These are phyloP conservation scores for Poeciliopsis paucimaculata DNA, from an alignment of 2,797 vertebrate genomes.

Conservation along the genomic window DNA sequence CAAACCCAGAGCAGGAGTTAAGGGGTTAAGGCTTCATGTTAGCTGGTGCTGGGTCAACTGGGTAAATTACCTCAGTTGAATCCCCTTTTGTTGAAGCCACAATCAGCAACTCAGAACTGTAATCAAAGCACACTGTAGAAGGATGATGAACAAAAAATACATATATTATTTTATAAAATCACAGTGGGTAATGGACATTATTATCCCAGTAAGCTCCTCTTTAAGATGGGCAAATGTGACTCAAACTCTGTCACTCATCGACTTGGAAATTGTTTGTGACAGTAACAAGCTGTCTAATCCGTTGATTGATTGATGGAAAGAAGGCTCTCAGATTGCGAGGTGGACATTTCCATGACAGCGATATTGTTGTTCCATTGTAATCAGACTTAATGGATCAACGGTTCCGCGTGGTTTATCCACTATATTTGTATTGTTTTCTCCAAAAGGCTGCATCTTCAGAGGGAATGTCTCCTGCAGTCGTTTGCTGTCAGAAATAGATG, in stretches of 20 bases:
- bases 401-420: conserved; percentile 30
- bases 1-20: conserved; percentile 74
- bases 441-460: conserved; percentile 30
- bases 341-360: conserved; percentile 61
- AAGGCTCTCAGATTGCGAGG: conserved; percentile 54
- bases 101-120: conserved; percentile 53
- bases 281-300: conserved; percentile 75
- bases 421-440: conserved; percentile 45
- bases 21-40: conserved; percentile 82
- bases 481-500: conserved; percentile 47
- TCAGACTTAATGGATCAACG: conserved; percentile 52
- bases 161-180: conserved; percentile 14
- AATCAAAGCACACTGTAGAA: neutral
- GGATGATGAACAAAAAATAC: conserved; percentile 11
- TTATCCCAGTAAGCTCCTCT: conserved; percentile 43
- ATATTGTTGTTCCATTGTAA: conserved; percentile 62
- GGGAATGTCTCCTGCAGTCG: conserved; percentile 16
- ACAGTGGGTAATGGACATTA: neutral
- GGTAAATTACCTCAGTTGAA: conserved; percentile 68
- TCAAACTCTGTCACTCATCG: conserved; percentile 55
- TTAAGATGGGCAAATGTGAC: conserved; percentile 64
- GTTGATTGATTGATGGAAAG: conserved; percentile 74
- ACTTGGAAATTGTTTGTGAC: conserved; percentile 72
- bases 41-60: conserved; percentile 80
- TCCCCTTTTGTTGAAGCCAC: conserved; percentile 79